Evolutionary conservation across 2,888 invertebrate genomes (phyloP).

Genomic region (Drosophila cracens): DNA sequence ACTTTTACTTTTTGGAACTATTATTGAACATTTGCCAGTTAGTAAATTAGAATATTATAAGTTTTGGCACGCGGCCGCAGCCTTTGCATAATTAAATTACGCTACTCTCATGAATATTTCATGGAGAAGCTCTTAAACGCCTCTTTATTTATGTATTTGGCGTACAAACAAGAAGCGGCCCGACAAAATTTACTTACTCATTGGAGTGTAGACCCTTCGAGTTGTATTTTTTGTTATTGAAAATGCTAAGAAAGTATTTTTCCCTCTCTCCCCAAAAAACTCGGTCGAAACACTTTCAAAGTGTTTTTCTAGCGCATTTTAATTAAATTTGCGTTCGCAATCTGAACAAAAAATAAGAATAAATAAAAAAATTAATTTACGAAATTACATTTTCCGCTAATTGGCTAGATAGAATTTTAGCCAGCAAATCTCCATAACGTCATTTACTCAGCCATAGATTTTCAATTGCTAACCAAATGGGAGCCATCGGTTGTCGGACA

Average conservation of each 20-base stretch:
- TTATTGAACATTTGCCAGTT: conserved; percentile 77
- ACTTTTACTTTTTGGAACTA: conserved; percentile 40
- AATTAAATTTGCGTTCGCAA: conserved; percentile 47
- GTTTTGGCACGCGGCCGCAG: conserved; percentile 73
- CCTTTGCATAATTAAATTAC: conserved; percentile 76
- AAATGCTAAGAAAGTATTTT: conserved; percentile 55
- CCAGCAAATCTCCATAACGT: conserved; percentile 27
- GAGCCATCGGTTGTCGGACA: conserved; percentile 24
- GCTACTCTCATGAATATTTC: conserved; percentile 68
- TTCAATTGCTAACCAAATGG: conserved; percentile 46
- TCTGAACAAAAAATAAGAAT: conserved; percentile 7
- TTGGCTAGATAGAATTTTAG: conserved; percentile 38
- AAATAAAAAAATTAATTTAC: conserved; percentile 32
- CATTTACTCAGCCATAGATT: conserved; percentile 32
- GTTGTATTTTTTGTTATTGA: conserved; percentile 54
- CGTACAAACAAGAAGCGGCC: conserved; percentile 37
- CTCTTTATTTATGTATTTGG: conserved; percentile 71
- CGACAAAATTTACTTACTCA: conserved; percentile 33
- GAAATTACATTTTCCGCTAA: conserved; percentile 56
- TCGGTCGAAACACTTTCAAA: conserved; percentile 41
- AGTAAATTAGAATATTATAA: conserved; percentile 72
- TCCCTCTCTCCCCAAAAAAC: background rate
- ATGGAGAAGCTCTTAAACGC: conserved; percentile 71
- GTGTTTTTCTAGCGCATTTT: conserved; percentile 51
- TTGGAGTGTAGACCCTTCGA: conserved; percentile 21